phyloP scores from a whole-genome alignment of 2,797 vertebrate species.

The Dryobates pubescens region DNA sequence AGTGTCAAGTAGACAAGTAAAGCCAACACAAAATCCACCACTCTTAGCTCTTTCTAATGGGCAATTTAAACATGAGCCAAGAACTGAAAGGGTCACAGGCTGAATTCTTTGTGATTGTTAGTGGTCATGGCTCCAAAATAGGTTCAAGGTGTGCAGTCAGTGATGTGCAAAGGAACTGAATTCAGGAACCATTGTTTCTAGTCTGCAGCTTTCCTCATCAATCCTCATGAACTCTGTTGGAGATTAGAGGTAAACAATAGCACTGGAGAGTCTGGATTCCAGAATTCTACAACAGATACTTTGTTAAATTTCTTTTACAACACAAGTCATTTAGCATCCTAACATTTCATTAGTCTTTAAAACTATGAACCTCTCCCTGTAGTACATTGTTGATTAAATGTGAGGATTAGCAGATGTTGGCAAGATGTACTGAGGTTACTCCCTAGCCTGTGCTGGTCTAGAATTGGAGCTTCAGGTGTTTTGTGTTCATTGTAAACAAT shows the following conservation, averaged over 20 bases:
- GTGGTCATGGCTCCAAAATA: background rate
- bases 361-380: background rate
- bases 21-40: conserved; percentile 6
- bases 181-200: background rate
- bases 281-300: background rate
- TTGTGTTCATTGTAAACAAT: background rate
- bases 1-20: background rate
- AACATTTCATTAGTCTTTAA: background rate
- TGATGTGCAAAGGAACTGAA: background rate
- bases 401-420: background rate
- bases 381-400: rapidly evolving
- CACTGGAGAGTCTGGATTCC: background rate
- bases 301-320: background rate
- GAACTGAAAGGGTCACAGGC: background rate
- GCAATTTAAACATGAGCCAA: conserved; percentile 7
- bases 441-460: background rate
- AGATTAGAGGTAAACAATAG: background rate
- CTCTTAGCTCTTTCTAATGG: conserved; percentile 20
- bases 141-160: background rate
- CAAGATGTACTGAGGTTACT: background rate
- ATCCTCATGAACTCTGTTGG: background rate
- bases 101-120: background rate
- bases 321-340: background rate
- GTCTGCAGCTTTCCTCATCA: background rate
- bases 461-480: background rate